Base-by-base conservation (phyloP, 2,113 vertebrate genomes). In the Platysternon megacephalum region DNA sequence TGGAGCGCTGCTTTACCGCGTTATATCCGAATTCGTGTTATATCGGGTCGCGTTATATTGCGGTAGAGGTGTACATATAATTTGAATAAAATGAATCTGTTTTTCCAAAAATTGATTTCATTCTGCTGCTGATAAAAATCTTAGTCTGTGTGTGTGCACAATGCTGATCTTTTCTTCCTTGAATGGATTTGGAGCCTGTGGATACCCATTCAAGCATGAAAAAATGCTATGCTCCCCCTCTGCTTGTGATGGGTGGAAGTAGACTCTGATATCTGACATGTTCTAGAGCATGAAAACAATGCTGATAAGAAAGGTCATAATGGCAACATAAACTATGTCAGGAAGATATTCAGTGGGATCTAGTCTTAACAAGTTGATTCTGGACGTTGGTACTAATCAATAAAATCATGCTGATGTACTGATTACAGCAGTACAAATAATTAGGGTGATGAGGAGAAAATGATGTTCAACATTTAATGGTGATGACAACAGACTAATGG, bases 221-320 rank as follows among this genome's bases (percentile, higher is more conserved):
- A 24, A 49, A 79, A 90, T 88, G 78, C 58, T 79, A 12, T 24
- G n/a, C 32, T 78, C 78, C 11, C 2, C 9, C 19, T 53, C 17
- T 51, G 81, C 1, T 4, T 42, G n/a, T 58, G 39, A 79, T 35
- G 55, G 11, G 13, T 24, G 11, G 80, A 96, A 85, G 42, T 5
- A 76, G 29, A 68, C 13, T 80, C 35, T 79, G 46, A 52, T 42
- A 91, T 84, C 26, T 65, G 53, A 88, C 82, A 13, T 58, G 2
- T 91, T 92, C 92, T 51, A 87, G 88, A 39, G 35, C 42, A 88
- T 90, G 5, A 93, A 87, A 93, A 89, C 49, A 91, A 76, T 85
- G 88, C n/a, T 48, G 91, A 1, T 3, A 79, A 32, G 42, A 95
- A 61, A 53, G 78, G n/a, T 6, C 82, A 28, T 65, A 81, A 84